These are phyloP conservation scores for Nomada lathburiana DNA, from an alignment of 2,888 invertebrate species.

Conservation along the genomic window DNA sequence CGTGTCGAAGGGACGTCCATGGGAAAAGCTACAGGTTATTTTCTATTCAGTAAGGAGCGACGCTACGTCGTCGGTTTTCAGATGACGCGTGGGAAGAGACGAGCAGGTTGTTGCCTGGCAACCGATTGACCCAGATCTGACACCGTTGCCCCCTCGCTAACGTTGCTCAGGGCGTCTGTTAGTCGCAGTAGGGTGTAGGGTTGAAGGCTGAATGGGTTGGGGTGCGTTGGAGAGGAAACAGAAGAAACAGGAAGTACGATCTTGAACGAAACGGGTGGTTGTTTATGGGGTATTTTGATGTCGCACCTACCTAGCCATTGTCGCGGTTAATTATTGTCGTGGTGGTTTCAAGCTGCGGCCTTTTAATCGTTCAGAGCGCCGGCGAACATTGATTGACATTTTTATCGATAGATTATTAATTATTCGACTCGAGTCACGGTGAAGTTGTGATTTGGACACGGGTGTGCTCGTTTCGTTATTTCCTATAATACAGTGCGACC, in stretches of 20 bases:
- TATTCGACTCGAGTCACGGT: too few relatives aligned
- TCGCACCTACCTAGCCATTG: too few relatives aligned
- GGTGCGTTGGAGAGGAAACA: background rate
- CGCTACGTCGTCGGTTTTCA: conserved; percentile 52
- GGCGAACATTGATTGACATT: too few relatives aligned
- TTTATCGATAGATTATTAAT: too few relatives aligned
- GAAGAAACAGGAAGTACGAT: background rate
- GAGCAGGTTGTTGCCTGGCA: conserved; percentile 76
- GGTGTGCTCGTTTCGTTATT: too few relatives aligned
- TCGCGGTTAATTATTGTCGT: background rate
- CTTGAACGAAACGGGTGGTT: background rate
- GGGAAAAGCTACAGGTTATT: conserved; percentile 22
- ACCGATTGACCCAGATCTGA: conserved; percentile 78
- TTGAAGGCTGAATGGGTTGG: conserved; percentile 8
- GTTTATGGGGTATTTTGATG: background rate
- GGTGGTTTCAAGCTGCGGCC: background rate
- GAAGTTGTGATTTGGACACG: too few relatives aligned
- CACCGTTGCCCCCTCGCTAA: conserved; percentile 44
- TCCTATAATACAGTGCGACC: too few relatives aligned
- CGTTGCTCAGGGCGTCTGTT: conserved; percentile 60
- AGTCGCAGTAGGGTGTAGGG: conserved; percentile 45
- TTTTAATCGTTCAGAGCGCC: background rate
- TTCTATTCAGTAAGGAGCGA: conserved; percentile 33
- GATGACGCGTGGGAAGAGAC: conserved; percentile 75
- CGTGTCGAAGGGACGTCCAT: background rate